Evolutionary conservation across 2,888 invertebrate species (phyloP).

Genomic region (Parelbella ahira): DNA sequence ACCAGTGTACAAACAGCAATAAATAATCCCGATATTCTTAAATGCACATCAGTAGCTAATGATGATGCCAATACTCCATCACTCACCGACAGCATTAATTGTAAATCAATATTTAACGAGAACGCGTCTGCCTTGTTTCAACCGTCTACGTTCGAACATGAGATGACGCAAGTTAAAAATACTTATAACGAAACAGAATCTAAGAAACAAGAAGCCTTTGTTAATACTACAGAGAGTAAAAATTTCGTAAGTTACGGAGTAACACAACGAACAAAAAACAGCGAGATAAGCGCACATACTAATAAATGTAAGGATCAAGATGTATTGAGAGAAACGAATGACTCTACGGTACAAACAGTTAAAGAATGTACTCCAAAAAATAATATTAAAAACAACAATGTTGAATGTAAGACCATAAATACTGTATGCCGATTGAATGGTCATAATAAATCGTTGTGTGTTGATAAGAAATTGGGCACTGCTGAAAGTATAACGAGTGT

Average conservation of each 20-base stretch:
- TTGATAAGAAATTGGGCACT: conserved; percentile 7
- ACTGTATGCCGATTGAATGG: conserved; percentile 5
- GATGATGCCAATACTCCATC: conserved; percentile 54
- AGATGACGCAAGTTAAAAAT: conserved; percentile 12
- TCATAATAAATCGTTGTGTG: conserved; percentile 24
- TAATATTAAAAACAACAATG: conserved; percentile 1
- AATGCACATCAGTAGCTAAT: conserved; percentile 31
- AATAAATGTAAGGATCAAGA: background rate
- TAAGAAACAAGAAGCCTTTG: conserved; percentile 2
- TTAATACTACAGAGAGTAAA: conserved; percentile 5
- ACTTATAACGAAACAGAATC: conserved; percentile 6
- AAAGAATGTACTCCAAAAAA: background rate
- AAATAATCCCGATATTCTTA: conserved; percentile 27
- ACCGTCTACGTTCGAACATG: conserved; percentile 6
- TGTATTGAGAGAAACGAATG: background rate
- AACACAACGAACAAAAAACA: conserved; percentile 2
- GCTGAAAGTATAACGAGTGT: too few species aligned
- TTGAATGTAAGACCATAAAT: conserved; percentile 8
- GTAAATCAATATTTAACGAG: conserved; percentile 50
- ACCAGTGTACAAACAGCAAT: conserved; percentile 29
- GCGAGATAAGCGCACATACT: background rate
- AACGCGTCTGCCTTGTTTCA: conserved; percentile 39
- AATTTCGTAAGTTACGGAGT: conserved; percentile 12
- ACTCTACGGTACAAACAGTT: background rate
- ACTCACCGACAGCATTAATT: conserved; percentile 48